Conservation (phyloP, 2,113 vertebrate species). For the Pao palembangensis region DNA sequence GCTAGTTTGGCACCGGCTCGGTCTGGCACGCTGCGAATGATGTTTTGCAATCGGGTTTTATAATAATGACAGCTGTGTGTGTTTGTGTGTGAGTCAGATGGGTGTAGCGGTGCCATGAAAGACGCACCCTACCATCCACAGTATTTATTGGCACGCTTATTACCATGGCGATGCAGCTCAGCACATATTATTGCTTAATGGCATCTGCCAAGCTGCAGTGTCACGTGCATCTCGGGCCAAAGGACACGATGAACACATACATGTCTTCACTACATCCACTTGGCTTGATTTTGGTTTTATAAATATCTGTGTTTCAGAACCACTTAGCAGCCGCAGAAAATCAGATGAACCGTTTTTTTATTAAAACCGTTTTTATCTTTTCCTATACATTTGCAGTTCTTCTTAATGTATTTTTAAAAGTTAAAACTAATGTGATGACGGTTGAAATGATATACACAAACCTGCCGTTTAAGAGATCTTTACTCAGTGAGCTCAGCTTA, state of each 20-base stretch:
- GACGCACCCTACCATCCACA: conserved; percentile 59
- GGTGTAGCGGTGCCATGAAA: conserved; percentile 56
- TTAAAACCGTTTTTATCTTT: background rate
- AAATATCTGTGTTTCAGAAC: background rate
- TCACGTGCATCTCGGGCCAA: conserved; percentile 41
- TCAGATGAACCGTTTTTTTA: too few relatives aligned
- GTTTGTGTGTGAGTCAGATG: conserved; percentile 62
- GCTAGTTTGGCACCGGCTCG: conserved; percentile 34
- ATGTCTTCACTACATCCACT: background rate
- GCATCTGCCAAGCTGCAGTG: conserved; percentile 28
- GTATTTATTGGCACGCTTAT: conserved; percentile 49
- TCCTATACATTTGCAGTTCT: background rate
- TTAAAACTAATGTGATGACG: background rate
- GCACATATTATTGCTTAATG: conserved; percentile 62
- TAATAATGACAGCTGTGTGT: conserved; percentile 54
- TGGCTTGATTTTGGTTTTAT: background rate
- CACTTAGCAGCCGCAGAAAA: too few relatives aligned
- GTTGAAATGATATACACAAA: background rate
- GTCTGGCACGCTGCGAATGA: conserved; percentile 51
- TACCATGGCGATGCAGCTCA: conserved; percentile 53
- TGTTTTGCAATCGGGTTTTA: conserved; percentile 59
- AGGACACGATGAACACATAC: conserved; percentile 5
- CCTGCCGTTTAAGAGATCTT: background rate
- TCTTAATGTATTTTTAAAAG: too few relatives aligned
- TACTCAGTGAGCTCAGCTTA: conserved; percentile 11